A percentile compares a stretch with the other conserved stretches of the same genome.
These are phyloP conservation scores for Ophiodon elongatus DNA, from an alignment of 2,113 vertebrate genomes.

Conservation along the genomic window DNA sequence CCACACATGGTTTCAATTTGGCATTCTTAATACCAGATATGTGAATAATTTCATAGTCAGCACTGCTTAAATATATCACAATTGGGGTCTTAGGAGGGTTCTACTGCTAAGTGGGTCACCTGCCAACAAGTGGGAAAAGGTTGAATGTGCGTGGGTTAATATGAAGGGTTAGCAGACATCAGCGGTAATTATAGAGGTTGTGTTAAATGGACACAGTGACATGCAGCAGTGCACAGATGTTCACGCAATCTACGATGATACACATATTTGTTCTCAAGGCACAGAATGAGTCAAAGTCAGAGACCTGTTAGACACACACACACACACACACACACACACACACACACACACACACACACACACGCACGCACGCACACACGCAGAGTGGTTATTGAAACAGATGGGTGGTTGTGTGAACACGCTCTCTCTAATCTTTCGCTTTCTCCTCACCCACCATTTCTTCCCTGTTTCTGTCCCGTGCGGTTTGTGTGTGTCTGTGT, in stretches of 20 bases:
- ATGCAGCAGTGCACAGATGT: constrained; percentile 37
- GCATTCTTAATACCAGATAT: not conserved
- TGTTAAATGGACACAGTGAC: constrained; percentile 34
- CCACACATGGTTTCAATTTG: not conserved
- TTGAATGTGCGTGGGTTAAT: constrained; percentile 19
- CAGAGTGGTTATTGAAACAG: constrained; percentile 43
- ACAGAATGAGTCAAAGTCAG: constrained; percentile 52
- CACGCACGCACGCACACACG: constrained; percentile 18
- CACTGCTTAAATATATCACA: not conserved
- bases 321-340: constrained; percentile 4
- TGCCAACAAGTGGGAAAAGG: constrained; percentile 2
- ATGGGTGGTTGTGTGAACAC: constrained; percentile 45
- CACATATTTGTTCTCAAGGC: constrained; percentile 51
- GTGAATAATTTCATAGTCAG: not conserved
- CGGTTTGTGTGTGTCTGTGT: constrained; percentile 44
- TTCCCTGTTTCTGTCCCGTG: constrained; percentile 51
- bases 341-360: constrained; percentile 10
- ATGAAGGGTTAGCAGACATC: constrained; percentile 47
- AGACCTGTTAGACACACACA: constrained; percentile 22
- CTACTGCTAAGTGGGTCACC: not conserved
- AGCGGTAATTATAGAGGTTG: constrained; percentile 26
- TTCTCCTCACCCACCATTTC: constrained; percentile 39
- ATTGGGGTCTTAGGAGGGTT: not conserved
- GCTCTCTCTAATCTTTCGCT: constrained; percentile 45
- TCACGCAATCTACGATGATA: constrained; percentile 32